Evolutionary conservation across 2,113 vertebrate genomes (phyloP).

Genomic region (Beaufortia kweichowensis): DNA sequence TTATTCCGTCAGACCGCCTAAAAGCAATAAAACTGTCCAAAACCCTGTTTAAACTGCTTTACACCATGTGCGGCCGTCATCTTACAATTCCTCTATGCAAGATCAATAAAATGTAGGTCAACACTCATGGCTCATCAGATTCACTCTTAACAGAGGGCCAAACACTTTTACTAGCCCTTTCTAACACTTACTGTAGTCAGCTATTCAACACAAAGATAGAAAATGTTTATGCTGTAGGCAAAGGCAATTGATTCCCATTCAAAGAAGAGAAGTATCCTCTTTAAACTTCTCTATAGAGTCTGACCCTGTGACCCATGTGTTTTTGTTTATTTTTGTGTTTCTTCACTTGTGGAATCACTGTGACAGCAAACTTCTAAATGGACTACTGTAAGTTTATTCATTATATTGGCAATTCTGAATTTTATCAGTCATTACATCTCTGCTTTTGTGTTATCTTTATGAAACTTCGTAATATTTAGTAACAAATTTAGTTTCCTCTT

Average conservation of each 20-base stretch:
- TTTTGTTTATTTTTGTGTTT: background rate
- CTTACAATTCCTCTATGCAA: background rate
- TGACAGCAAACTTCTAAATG: too few relatives aligned
- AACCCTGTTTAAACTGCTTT: background rate
- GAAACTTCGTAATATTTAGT: background rate
- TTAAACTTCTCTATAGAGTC: background rate
- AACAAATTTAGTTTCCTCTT: too few relatives aligned
- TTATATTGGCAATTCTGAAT: too few relatives aligned
- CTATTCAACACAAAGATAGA: slow-evolving; percentile 26
- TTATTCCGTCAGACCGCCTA: background rate
- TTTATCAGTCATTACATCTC: background rate
- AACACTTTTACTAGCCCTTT: slow-evolving; percentile 17
- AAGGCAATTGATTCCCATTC: slow-evolving; percentile 37
- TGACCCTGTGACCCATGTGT: background rate
- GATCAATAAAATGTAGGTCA: slow-evolving; percentile 31
- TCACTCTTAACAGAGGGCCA: slow-evolving; percentile 1
- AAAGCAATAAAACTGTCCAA: background rate
- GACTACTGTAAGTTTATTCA: too few relatives aligned
- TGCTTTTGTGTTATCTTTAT: background rate
- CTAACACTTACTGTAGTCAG: slow-evolving; percentile 19
- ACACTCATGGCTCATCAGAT: slow-evolving; percentile 25
- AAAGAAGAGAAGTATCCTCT: background rate
- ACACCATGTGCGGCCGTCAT: background rate
- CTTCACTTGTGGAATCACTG: background rate
- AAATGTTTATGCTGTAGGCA: slow-evolving; percentile 24